Percentiles rank a stretch among this genome's conserved stretches.
Conservation (phyloP, 2,888 invertebrate genomes). For the Panorpa germanica region DNA sequence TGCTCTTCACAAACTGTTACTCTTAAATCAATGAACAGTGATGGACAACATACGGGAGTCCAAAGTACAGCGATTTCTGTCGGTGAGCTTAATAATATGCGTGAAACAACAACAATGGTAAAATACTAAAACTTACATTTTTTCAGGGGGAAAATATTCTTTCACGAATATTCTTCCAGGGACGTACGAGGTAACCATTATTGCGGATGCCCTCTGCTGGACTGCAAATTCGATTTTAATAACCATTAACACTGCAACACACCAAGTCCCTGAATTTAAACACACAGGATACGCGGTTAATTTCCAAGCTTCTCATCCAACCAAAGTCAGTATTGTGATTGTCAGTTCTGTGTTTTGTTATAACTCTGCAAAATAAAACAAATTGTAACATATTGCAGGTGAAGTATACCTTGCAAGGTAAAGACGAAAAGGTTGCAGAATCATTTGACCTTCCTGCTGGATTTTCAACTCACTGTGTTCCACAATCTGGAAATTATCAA, state of each 20-base stretch:
- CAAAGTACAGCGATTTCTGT: constrained; percentile 22
- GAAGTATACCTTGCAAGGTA: not conserved
- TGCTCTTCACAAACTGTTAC: constrained; percentile 38
- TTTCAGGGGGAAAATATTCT: constrained; percentile 42
- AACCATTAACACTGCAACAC: constrained; percentile 40
- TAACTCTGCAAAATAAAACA: too few relatives aligned
- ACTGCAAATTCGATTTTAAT: constrained; percentile 41
- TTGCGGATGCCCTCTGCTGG: constrained; percentile 69
- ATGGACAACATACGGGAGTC: constrained; percentile 29
- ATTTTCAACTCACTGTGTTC: constrained; percentile 53
- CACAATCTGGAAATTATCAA: constrained; percentile 43
- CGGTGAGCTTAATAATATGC: constrained; percentile 17
- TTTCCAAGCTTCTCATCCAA: constrained; percentile 44
- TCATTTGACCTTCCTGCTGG: constrained; percentile 36
- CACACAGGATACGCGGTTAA: constrained; percentile 68
- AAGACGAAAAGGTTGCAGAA: constrained; percentile 14
- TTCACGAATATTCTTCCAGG: constrained; percentile 73
- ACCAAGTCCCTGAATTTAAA: constrained; percentile 47
- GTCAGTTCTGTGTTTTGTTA: too few relatives aligned
- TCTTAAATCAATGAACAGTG: constrained; percentile 34
- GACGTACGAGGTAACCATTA: constrained; percentile 56
- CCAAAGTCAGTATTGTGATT: constrained; percentile 24
- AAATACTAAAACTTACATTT: constrained; percentile 1
- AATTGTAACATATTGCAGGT: not conserved
- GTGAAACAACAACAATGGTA: not conserved